A percentile compares a stretch with the other conserved stretches of the same genome.
Evolutionary conservation across 2,888 invertebrate genomes (phyloP).

Genomic region (Folsomia manolachei): DNA sequence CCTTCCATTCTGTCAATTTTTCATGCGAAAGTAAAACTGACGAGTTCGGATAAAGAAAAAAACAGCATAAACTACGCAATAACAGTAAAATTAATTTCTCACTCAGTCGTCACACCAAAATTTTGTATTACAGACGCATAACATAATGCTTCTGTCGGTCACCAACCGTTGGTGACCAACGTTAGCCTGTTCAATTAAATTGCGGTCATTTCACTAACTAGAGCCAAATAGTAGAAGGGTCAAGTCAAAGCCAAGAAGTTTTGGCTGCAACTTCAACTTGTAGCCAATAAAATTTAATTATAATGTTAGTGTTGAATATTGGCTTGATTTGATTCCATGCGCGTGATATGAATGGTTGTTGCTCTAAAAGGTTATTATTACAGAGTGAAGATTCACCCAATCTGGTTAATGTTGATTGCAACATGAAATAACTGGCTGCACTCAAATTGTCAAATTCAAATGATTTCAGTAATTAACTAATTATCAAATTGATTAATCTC

Average conservation of each 20-base stretch:
- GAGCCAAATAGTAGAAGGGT: background rate
- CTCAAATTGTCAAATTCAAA: no score
- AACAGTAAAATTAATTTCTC: background rate
- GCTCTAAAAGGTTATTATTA: background rate
- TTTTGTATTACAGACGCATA: no score
- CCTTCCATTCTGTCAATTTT: background rate
- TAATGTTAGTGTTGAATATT: background rate
- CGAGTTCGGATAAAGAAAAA: background rate
- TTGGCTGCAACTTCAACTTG: no score
- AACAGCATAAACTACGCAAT: background rate
- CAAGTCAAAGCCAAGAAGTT: background rate
- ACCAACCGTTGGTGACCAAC: background rate
- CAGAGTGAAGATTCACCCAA: background rate
- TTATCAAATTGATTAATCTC: background rate
- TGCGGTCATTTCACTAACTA: background rate
- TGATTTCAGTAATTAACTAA: background rate
- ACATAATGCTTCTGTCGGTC: background rate
- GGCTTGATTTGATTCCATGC: background rate
- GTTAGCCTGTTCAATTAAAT: background rate
- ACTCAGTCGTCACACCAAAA: background rate
- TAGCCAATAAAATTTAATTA: background rate
- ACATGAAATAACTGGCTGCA: background rate
- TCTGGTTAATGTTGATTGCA: background rate
- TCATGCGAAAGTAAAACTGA: background rate
- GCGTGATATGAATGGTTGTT: no score